Conservation (phyloP, 2,797 vertebrate species). For the Oreortyx pictus region DNA sequence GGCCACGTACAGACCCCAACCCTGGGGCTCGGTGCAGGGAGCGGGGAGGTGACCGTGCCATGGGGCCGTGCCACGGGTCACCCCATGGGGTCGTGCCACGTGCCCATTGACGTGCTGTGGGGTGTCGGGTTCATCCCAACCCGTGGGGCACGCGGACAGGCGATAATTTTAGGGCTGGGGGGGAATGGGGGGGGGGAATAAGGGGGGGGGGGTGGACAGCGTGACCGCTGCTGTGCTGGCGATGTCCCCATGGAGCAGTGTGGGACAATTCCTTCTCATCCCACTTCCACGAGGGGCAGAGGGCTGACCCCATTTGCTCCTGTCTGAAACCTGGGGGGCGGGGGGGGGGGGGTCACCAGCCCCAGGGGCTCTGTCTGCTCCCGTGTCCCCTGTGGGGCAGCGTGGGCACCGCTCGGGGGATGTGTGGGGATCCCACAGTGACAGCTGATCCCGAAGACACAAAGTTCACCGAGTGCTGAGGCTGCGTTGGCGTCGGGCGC, state of each 20-base stretch:
- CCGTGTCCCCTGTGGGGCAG: neutral
- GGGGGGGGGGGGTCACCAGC: too few species aligned
- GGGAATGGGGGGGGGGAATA: too few species aligned
- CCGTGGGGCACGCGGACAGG: rapidly evolving
- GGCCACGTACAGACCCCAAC: neutral
- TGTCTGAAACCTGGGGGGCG: too few species aligned
- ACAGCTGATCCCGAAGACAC: neutral
- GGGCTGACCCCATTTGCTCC: too few species aligned
- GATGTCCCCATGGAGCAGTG: neutral
- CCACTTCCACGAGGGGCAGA: too few species aligned
- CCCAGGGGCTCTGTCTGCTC: neutral
- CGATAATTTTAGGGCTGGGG: slow-evolving; percentile 2
- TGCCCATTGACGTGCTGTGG: neutral
- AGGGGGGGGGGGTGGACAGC: neutral
- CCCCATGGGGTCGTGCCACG: neutral
- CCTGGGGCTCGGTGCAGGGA: neutral
- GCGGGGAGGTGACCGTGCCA: rapidly evolving
- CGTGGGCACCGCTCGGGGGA: neutral
- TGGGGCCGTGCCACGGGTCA: too few species aligned
- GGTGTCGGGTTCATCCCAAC: slow-evolving; percentile 27
- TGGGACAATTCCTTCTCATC: neutral
- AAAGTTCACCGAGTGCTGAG: slow-evolving; percentile 32
- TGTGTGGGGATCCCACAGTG: neutral
- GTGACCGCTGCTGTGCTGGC: neutral
- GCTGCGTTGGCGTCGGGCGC: neutral